These are phyloP conservation scores for Pungitius pungitius DNA, from an alignment of 2,113 vertebrate species.

Conservation along the genomic window DNA sequence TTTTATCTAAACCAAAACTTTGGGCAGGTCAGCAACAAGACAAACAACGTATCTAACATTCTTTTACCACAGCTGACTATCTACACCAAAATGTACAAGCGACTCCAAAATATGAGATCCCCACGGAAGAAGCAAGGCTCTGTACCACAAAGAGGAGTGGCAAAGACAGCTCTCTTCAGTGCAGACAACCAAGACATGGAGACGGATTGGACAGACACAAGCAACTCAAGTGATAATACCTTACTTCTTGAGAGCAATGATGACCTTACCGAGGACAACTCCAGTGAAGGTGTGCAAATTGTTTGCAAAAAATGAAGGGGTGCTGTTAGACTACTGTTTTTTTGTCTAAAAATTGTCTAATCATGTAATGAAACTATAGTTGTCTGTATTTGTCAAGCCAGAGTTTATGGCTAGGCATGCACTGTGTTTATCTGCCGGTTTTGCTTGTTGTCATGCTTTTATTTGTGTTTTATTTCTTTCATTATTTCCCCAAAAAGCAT, in stretches of 20 bases:
- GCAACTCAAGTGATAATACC: neutral
- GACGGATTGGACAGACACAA: constrained; percentile 4
- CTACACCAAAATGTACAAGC: neutral
- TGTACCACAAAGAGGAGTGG: no score
- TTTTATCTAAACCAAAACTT: neutral
- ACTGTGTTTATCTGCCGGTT: no score
- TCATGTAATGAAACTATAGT: no score
- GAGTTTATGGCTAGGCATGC: no score
- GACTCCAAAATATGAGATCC: constrained; percentile 1
- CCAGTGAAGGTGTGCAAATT: constrained; percentile 36
- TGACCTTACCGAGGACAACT: constrained; percentile 1
- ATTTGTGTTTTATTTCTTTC: no score
- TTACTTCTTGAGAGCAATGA: constrained; percentile 6
- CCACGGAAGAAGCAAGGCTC: no score
- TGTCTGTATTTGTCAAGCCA: no score
- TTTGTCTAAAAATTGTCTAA: no score
- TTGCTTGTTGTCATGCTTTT: no score
- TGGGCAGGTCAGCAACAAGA: neutral
- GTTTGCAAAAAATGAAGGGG: no score
- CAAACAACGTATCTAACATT: constrained; percentile 1
- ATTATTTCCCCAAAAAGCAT: no score
- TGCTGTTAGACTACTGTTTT: no score
- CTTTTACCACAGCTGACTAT: neutral
- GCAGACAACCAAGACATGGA: neutral
- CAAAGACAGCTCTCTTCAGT: neutral